A percentile compares a stretch with the other conserved stretches of the same genome.
phyloP scores from a whole-genome alignment of 2,113 vertebrate species.

The Menura novaehollandiae region DNA sequence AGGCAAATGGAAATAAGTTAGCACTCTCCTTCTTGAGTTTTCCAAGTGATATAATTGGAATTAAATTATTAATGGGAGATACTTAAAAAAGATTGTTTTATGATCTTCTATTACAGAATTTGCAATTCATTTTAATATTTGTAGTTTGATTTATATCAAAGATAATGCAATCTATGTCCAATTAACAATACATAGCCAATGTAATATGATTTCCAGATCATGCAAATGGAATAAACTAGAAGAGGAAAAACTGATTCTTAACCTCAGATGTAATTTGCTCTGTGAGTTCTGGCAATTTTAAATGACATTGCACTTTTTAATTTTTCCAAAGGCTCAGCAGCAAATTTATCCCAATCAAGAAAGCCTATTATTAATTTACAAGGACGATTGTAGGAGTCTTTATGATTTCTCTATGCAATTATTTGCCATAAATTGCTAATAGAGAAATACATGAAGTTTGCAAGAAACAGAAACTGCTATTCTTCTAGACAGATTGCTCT shows the following conservation, averaged over 20 bases:
- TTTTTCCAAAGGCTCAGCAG: slow-evolving; percentile 82
- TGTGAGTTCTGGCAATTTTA: slow-evolving; percentile 84
- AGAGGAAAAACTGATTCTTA: slow-evolving; percentile 79
- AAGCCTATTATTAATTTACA: slow-evolving; percentile 85
- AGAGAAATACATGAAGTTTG: slow-evolving; percentile 71
- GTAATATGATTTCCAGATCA: slow-evolving; percentile 89
- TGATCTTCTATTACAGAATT: slow-evolving; percentile 90
- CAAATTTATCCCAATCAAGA: slow-evolving; percentile 86
- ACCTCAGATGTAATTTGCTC: slow-evolving; percentile 87
- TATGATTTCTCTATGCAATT: slow-evolving; percentile 81
- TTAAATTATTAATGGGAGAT: slow-evolving; percentile 93
- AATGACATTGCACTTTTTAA: slow-evolving; percentile 89
- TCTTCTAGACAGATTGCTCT: slow-evolving; percentile 57
- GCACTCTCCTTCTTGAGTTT: slow-evolving; percentile 74
- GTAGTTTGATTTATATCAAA: slow-evolving; percentile 92
- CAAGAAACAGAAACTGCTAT: slow-evolving; percentile 69
- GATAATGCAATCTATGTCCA: slow-evolving; percentile 91
- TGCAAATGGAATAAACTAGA: slow-evolving; percentile 85
- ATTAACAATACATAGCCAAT: slow-evolving; percentile 91
- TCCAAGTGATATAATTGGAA: slow-evolving; percentile 87
- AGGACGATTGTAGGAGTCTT: slow-evolving; percentile 83
- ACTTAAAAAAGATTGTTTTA: slow-evolving; percentile 91
- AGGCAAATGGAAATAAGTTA: slow-evolving; percentile 76
- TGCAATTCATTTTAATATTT: slow-evolving; percentile 94
- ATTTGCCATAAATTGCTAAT: slow-evolving; percentile 78